A percentile compares a stretch with the other conserved stretches of the same genome.
These are phyloP conservation scores for Mormyrus lacerda DNA, from an alignment of 2,113 vertebrate genomes.

Conservation along the genomic window DNA sequence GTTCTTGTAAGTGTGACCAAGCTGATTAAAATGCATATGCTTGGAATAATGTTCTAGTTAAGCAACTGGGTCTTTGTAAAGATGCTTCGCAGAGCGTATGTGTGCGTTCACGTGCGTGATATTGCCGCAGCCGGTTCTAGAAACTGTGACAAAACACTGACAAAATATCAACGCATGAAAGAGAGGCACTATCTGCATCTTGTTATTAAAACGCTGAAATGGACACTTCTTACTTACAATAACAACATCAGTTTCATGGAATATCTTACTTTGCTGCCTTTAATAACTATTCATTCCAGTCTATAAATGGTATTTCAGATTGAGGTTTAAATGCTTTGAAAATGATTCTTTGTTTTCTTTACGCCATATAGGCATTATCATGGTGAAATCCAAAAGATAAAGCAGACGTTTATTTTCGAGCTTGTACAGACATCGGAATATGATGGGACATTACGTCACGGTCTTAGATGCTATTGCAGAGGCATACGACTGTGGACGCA, in stretches of 20 bases:
- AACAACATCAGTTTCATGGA: not conserved
- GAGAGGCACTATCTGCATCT: not conserved
- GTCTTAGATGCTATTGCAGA: not conserved
- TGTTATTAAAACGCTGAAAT: not conserved
- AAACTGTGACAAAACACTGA: not conserved
- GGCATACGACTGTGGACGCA: not conserved
- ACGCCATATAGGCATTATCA: not conserved
- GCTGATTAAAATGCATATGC: slow-evolving; percentile 99
- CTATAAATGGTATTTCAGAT: not conserved
- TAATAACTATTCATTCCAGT: not conserved
- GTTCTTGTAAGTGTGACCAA: slow-evolving; percentile 99
- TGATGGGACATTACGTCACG: not conserved
- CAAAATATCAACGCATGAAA: not conserved
- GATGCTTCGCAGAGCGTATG: not conserved
- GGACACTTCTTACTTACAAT: not conserved
- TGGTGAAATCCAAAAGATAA: not conserved
- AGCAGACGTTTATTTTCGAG: not conserved
- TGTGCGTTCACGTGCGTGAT: not conserved
- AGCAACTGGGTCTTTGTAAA: slow-evolving; percentile 62
- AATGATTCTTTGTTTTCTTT: not conserved
- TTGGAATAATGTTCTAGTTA: slow-evolving; percentile 97
- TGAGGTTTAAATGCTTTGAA: not conserved
- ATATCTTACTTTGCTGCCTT: not conserved
- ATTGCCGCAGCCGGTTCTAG: not conserved
- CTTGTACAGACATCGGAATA: not conserved